Evolutionary conservation across 2,113 vertebrate genomes (phyloP), one percentile per base, ranked within the genome.

Genomic region (Clarias gariepinus): DNA sequence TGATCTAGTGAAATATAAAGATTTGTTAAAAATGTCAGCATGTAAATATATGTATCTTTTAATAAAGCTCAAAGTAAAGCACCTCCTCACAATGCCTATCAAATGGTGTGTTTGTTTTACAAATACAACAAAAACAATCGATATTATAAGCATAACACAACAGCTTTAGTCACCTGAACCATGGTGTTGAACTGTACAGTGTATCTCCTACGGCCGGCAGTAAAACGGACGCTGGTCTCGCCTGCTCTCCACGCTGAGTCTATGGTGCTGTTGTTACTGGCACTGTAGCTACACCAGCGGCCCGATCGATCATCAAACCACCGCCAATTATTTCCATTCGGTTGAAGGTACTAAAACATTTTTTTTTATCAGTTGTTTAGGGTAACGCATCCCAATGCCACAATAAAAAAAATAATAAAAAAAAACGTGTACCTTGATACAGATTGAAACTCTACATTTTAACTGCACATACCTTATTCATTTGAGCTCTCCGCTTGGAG

Each of bases 261-360:
- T 61, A 98, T 98, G 73, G 97, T 98, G 86, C 97, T 97, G 90
- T 98, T 98, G 93, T 98, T 98, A 89, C 97, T 97, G 58, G 97
- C 97, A 78, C 97, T 98, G 88, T 98, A 98, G 93, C 96, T 98
- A 93, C 97, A 98, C 97, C 97, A 98, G 86, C 97, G 96, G 15
- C 97, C 97, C 11, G 97, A 98, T 61, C 97, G 96, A 90, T 98
- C 97, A 93, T 98, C 97, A 93, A 98, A 98, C 97, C 97, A 98
- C 74, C 97, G 95, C 97, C 97, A 98, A 88, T 98, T 98, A 91
- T 98, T 98, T 15, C 95, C 96, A 91, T 97, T 97, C 47, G 96
- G 96, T 89, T 98, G 97, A 71, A 98, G 93, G 91, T 97, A 98
- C 97, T 98, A 88, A 63, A 0, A 30, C n/a, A n/a, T n/a, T n/a